A percentile compares a stretch with the other conserved stretches of the same genome.
Evolutionary conservation across 1,140 invertebrate genomes (phyloP).

Genomic region (Brachionus sp.): DNA sequence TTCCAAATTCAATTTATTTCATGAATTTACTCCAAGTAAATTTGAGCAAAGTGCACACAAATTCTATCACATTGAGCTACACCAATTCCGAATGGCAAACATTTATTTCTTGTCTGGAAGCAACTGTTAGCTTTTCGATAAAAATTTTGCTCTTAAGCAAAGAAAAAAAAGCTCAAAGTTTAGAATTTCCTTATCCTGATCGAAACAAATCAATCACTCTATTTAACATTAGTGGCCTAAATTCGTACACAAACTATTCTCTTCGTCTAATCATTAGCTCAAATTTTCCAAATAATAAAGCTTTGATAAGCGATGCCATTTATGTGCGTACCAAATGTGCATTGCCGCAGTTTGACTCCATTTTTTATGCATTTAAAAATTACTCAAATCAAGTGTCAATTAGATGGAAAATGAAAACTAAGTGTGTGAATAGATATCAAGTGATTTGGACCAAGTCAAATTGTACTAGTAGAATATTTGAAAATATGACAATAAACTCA

Average conservation of each 20-base stretch:
- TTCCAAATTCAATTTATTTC: not conserved
- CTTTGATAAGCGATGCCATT: not conserved
- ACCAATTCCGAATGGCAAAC: not conserved
- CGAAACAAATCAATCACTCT: not conserved
- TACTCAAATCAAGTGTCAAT: not conserved
- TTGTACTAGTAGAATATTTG: not conserved
- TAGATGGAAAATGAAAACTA: not conserved
- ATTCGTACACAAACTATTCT: not conserved
- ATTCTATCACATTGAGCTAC: not conserved
- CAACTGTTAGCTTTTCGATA: not conserved
- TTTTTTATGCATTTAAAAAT: not conserved
- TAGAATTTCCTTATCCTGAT: not conserved
- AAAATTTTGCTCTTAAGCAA: conserved; percentile 11
- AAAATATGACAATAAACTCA: not conserved
- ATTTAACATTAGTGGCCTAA: not conserved
- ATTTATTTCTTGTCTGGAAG: not conserved
- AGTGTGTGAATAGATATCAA: not conserved
- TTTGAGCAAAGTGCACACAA: not conserved
- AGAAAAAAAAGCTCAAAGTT: not conserved
- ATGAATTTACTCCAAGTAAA: not conserved
- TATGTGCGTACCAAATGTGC: not conserved
- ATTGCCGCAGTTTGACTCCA: not conserved
- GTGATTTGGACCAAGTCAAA: not conserved
- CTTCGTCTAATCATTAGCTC: not conserved
- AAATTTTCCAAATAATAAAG: not conserved